Percentiles rank a stretch among this genome's conserved stretches.
phyloP scores from a whole-genome alignment of 2,797 vertebrate species.

The Phalloptychus januarius region DNA sequence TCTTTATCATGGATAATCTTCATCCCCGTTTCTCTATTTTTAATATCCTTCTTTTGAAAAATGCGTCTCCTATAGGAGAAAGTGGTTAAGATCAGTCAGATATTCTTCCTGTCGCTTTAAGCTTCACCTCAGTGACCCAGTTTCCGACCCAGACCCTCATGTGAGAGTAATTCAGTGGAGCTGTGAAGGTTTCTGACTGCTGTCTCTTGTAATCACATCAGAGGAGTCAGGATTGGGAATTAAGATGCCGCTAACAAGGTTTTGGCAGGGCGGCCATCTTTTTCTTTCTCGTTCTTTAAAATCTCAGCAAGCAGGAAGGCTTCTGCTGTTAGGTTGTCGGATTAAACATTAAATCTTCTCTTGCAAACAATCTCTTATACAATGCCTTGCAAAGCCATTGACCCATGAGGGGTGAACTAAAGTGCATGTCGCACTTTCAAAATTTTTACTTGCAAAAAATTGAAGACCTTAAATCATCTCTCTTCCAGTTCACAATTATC shows the following conservation, averaged over 20 bases:
- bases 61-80: background rate
- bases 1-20: background rate
- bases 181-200: slow-evolving; percentile 73
- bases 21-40: slow-evolving; percentile 1
- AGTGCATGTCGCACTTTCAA: background rate
- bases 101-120: slow-evolving; percentile 69
- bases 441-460: background rate
- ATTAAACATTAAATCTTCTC: background rate
- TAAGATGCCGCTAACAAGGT: slow-evolving; percentile 65
- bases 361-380: background rate
- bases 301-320: slow-evolving; percentile 27
- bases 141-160: slow-evolving; percentile 71
- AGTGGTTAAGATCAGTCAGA: slow-evolving; percentile 39
- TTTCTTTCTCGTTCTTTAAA: slow-evolving; percentile 30
- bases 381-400: background rate
- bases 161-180: slow-evolving; percentile 73
- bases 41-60: slow-evolving; percentile 7
- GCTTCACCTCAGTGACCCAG: slow-evolving; percentile 76
- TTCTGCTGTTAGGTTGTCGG: background rate
- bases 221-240: slow-evolving; percentile 61
- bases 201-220: slow-evolving; percentile 75
- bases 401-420: background rate
- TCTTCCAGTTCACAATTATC: background rate
- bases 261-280: slow-evolving; percentile 28
- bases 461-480: background rate